Evolutionary conservation across 1,140 invertebrate species (phyloP).

Genomic region (Pomacea maculata): DNA sequence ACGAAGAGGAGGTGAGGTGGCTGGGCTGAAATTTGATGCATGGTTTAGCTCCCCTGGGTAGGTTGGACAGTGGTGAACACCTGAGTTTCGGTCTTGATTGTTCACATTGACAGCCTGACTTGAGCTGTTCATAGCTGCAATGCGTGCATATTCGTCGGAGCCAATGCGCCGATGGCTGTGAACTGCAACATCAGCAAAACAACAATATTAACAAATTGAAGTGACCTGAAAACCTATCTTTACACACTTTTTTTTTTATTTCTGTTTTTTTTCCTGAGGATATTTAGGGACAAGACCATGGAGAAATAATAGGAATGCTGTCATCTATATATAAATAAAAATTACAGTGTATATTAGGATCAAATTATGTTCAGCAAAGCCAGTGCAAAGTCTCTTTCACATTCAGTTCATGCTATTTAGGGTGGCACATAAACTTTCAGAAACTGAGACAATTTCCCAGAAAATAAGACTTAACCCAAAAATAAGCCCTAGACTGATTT

Average conservation of each 20-base stretch:
- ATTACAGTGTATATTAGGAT: too few species aligned
- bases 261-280: too few species aligned
- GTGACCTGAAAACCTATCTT: background rate
- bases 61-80: slow-evolving; percentile 51
- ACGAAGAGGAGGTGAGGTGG: slow-evolving; percentile 36
- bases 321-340: too few species aligned
- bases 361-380: too few species aligned
- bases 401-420: too few species aligned
- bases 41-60: slow-evolving; percentile 43
- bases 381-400: too few species aligned
- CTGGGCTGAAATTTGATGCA: background rate
- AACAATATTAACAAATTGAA: slow-evolving; percentile 1
- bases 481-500: too few species aligned
- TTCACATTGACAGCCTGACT: slow-evolving; percentile 22
- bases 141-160: slow-evolving; percentile 46
- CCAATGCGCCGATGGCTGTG: slow-evolving; percentile 52
- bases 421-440: too few species aligned
- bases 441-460: too few species aligned
- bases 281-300: too few species aligned
- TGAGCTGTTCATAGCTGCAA: slow-evolving; percentile 20
- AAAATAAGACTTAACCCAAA: too few species aligned
- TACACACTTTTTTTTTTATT: background rate
- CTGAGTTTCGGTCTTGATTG: slow-evolving; percentile 26
- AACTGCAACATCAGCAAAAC: slow-evolving; percentile 38
- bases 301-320: too few species aligned